Conservation (phyloP, 2,113 vertebrate genomes). For the Sialia sialis region DNA sequence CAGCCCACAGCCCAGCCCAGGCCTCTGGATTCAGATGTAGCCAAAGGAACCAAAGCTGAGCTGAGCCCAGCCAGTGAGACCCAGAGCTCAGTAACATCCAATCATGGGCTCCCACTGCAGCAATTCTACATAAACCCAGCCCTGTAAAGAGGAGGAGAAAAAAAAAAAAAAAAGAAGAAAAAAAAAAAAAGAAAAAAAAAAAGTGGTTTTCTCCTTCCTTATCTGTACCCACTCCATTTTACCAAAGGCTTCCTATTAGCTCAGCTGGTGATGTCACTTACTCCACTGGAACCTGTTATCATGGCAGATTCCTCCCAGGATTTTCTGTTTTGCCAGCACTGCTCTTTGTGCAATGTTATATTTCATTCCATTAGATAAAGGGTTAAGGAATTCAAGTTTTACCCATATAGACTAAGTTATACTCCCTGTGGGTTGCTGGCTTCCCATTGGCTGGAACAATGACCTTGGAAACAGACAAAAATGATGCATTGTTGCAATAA, state of each 20-base stretch:
- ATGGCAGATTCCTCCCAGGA: constrained; percentile 2
- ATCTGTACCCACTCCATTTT: constrained; percentile 35
- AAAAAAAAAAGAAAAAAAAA: neutral
- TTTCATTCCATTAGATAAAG: constrained; percentile 48
- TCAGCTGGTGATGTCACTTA: constrained; percentile 57
- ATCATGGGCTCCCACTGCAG: neutral
- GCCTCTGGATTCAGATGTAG: fast-evolving
- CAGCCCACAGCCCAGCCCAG: neutral
- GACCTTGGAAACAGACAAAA: constrained; percentile 65
- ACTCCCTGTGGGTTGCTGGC: constrained; percentile 51
- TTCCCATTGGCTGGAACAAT: constrained; percentile 50
- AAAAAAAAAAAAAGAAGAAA: neutral
- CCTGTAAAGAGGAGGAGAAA: neutral
- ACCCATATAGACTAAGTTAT: constrained; percentile 40
- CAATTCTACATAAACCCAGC: constrained; percentile 7
- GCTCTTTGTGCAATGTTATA: neutral
- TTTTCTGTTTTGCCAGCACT: constrained; percentile 5
- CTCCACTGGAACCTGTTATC: constrained; percentile 52
- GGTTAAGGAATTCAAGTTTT: constrained; percentile 51
- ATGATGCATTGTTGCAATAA: constrained; percentile 67
- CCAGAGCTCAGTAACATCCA: neutral
- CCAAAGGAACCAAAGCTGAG: neutral
- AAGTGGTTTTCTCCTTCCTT: constrained; percentile 22
- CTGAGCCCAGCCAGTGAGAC: neutral
- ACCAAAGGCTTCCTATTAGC: constrained; percentile 55